phyloP scores from a whole-genome alignment of 2,113 vertebrate species.

The Coptodon bakossiorum region DNA sequence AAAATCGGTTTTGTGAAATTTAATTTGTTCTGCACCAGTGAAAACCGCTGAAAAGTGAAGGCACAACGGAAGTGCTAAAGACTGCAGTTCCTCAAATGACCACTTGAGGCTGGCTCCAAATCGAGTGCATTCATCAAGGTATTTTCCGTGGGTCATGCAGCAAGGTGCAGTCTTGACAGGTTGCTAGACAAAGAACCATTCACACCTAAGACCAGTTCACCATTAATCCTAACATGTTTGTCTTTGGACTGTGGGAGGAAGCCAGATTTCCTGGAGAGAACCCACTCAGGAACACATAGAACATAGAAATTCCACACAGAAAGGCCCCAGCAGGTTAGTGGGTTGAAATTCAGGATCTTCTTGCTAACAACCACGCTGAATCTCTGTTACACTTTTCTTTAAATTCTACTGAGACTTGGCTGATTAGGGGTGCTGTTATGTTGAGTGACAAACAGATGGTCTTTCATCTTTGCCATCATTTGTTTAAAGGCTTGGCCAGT shows the following conservation, averaged over 20 bases:
- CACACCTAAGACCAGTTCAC: background rate
- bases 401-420: background rate
- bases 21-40: background rate
- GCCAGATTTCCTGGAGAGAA: background rate
- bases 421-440: background rate
- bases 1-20: background rate
- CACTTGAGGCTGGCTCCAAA: background rate
- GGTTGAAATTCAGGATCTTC: background rate
- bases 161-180: background rate
- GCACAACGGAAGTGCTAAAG: rapidly evolving
- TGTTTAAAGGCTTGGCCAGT: background rate
- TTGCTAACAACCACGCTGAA: background rate
- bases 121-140: background rate
- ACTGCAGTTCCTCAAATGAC: background rate
- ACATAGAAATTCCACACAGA: background rate
- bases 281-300: background rate
- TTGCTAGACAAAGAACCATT: background rate
- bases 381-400: background rate
- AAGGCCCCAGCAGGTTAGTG: background rate
- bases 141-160: background rate
- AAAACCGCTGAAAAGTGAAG: background rate
- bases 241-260: background rate
- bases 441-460: background rate
- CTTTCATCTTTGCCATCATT: background rate
- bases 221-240: background rate